Base-by-base conservation (phyloP, 2,888 invertebrate species). In the Didymodactylos carnosus region DNA sequence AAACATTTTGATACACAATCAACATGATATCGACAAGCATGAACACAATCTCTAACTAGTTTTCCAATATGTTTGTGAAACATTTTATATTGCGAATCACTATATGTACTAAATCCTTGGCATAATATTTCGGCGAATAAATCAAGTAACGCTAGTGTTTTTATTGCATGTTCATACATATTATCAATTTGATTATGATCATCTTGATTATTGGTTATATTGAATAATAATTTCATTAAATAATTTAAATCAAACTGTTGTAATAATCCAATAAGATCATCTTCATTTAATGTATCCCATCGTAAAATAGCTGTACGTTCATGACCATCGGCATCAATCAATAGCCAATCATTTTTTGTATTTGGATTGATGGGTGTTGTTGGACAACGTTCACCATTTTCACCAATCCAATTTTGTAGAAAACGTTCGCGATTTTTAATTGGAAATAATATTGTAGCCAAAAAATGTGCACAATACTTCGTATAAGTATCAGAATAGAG, bases 1-100 rank as follows among this genome's bases (percentile, higher is more conserved):
- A 62, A 62, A 62, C 35, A n/a, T 62, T 62, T 29, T 19, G 35
- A 19, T 35, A 62, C 62, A 35, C 35, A 19, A 62, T 62, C 62
- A 19, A 62, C 62, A n/a, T 62, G 62, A 35, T 62, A 62, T 62
- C 62, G 62, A 62, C 62, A 62, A 8, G 35, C 62, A 62, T 62
- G 62, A 62, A 62, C 62, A 62, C 62, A 62, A 62, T 62, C 62
- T 8, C 62, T 62, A 25, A 62, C 35, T 35, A 62, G 29, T 62
- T 62, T 62, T n/a, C 62, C 62, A 35, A 62, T 62, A 62, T 62
- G 62, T n/a, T 62, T 62, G 35, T 62, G 62, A 62, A 62, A 62
- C 29, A 35, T 62, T 35, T 35, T 62, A 62, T 62, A 62, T 62
- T 62, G 62, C 35, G 62, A 62, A 62, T 62, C 62, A n/a, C 35